Evolutionary conservation across 2,797 vertebrate genomes (phyloP).

Genomic region (Balearica regulorum): DNA sequence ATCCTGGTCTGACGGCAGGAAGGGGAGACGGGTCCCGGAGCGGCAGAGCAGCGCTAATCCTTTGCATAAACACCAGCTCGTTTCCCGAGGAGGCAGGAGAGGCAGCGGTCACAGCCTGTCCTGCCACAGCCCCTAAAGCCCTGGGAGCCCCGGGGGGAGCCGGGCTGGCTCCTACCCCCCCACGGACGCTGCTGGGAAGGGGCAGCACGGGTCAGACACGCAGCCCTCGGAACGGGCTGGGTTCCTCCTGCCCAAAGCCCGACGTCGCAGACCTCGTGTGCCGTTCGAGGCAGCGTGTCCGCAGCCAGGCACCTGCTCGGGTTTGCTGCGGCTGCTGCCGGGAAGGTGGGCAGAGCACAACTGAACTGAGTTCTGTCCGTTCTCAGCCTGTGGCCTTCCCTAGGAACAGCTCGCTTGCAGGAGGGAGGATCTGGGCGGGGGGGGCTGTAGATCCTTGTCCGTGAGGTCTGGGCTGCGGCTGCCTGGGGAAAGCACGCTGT

Average conservation of each 20-base stretch:
- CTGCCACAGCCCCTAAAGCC: not conserved
- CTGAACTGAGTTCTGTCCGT: not conserved
- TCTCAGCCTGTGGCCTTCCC: not conserved
- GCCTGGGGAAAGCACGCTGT: not conserved
- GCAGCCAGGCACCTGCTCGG: not conserved
- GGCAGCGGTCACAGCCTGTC: not conserved
- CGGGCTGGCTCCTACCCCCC: not conserved
- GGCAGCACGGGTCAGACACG: rapidly evolving
- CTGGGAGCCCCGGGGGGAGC: rapidly evolving
- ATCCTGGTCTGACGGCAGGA: not conserved
- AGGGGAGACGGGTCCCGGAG: not conserved
- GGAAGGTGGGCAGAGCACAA: not conserved
- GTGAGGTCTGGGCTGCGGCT: not conserved
- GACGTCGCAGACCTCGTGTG: rapidly evolving
- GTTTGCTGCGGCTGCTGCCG: not conserved
- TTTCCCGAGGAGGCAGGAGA: not conserved
- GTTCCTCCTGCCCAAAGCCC: not conserved
- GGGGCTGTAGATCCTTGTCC: not conserved
- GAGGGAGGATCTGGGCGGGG: not conserved
- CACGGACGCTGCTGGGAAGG: rapidly evolving
- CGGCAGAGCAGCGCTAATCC: not conserved
- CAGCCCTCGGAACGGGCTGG: not conserved
- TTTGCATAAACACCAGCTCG: not conserved
- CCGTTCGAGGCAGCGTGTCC: rapidly evolving
- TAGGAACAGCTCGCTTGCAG: not conserved